These are phyloP conservation scores for Calliphora vomitoria DNA, from an alignment of 2,888 invertebrate genomes.

Conservation along the genomic window DNA sequence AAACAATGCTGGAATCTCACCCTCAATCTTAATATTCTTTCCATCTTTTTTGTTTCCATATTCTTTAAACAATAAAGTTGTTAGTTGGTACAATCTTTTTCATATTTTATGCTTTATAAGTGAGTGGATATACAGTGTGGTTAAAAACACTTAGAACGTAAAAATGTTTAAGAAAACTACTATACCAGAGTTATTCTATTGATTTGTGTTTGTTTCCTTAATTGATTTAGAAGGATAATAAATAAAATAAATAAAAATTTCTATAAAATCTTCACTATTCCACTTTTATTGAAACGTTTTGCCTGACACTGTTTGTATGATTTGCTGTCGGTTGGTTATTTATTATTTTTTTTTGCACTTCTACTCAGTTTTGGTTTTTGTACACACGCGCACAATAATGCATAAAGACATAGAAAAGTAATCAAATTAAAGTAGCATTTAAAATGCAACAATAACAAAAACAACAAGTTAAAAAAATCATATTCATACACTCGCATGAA, in stretches of 20 bases:
- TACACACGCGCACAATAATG: neutral
- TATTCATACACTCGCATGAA: neutral
- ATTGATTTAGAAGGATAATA: too few species aligned
- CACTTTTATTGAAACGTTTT: neutral
- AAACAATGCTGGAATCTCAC: conserved; percentile 56
- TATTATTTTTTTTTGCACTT: neutral
- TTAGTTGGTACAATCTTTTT: conserved; percentile 34
- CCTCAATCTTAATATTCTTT: conserved; percentile 29
- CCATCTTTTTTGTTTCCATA: neutral
- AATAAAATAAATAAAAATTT: too few species aligned
- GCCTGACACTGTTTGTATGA: neutral
- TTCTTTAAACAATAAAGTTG: conserved; percentile 48
- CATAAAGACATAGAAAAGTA: conserved; percentile 57
- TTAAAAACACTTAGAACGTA: too few species aligned
- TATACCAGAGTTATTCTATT: too few species aligned
- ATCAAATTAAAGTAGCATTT: conserved; percentile 63
- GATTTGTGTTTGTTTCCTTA: too few species aligned
- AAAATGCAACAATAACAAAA: conserved; percentile 47
- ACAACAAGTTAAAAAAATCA: neutral
- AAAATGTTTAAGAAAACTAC: too few species aligned
- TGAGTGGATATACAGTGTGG: neutral
- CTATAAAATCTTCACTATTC: too few species aligned
- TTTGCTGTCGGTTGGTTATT: neutral
- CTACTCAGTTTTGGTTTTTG: conserved; percentile 7
- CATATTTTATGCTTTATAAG: neutral